Evolutionary conservation across 2,888 invertebrate species (phyloP).

Genomic region (Antheraea yamamai): DNA sequence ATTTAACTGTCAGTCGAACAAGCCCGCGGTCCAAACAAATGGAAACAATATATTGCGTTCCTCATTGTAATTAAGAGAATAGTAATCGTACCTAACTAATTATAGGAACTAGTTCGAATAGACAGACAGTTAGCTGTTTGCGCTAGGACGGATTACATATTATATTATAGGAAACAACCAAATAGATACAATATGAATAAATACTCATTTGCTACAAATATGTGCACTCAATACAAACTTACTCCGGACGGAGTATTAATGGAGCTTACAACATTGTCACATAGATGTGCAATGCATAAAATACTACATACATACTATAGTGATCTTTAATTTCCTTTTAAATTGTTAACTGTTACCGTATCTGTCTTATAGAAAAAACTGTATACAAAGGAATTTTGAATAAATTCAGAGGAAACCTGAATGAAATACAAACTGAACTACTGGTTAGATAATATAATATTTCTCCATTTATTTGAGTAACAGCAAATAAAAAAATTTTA

Average conservation of each 20-base stretch:
- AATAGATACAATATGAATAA: neutral
- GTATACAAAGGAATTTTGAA: too few species aligned
- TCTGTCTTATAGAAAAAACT: too few species aligned
- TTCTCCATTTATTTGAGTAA: too few species aligned
- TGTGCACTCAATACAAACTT: neutral
- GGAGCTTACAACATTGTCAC: neutral
- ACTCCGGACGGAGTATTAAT: neutral
- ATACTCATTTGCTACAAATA: neutral
- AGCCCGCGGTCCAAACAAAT: conserved; percentile 48
- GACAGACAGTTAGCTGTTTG: conserved; percentile 5
- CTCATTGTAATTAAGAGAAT: conserved; percentile 26
- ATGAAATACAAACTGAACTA: too few species aligned
- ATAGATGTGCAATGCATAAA: neutral
- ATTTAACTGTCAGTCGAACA: conserved; percentile 60
- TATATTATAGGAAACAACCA: conserved; percentile 32
- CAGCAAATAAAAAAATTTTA: too few species aligned
- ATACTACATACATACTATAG: neutral
- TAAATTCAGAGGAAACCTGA: too few species aligned
- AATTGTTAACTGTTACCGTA: too few species aligned
- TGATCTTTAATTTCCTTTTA: neutral
- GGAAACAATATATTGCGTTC: conserved; percentile 42
- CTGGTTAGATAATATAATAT: too few species aligned
- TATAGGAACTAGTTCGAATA: conserved; percentile 25
- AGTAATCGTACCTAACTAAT: conserved; percentile 32
- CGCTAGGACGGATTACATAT: neutral